Percentiles rank a stretch among this genome's conserved stretches.
Evolutionary conservation across 2,113 vertebrate genomes (phyloP).

Genomic region (Onychostruthus taczanowskii): DNA sequence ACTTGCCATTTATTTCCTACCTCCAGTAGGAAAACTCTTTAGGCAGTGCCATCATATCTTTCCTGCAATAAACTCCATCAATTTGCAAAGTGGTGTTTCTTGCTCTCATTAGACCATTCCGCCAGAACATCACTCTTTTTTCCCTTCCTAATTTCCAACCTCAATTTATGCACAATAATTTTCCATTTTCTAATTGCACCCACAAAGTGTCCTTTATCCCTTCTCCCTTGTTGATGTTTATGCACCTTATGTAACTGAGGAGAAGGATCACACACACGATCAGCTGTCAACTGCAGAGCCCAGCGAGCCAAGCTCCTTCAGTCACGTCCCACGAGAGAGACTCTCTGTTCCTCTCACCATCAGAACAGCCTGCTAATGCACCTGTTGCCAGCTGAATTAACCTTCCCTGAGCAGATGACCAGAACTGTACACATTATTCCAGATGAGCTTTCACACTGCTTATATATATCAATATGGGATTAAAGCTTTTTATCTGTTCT

Average conservation of each 20-base stretch:
- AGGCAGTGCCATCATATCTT: not conserved
- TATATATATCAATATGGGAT: not conserved
- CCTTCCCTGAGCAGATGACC: not conserved
- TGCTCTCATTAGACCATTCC: not conserved
- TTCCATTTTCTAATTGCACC: not conserved
- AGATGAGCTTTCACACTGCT: not conserved
- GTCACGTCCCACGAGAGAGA: not conserved
- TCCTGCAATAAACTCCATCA: not conserved
- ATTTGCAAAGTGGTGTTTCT: not conserved
- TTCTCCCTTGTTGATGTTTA: not conserved
- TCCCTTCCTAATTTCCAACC: not conserved
- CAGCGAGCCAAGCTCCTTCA: not conserved
- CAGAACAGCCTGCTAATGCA: not conserved
- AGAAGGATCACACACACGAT: not conserved
- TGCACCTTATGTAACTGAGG: not conserved
- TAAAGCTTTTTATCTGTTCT: not conserved
- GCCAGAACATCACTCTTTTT: not conserved
- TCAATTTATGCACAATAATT: not conserved
- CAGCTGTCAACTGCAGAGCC: not conserved
- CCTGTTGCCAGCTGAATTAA: slow-evolving; percentile 24
- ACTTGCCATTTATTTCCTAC: not conserved
- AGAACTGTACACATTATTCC: not conserved
- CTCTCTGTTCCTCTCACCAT: not conserved
- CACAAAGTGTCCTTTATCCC: not conserved
- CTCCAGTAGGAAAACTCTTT: not conserved